Percentiles rank a stretch among this genome's conserved stretches.
Conservation (phyloP, 30 jellyfish, hydroid and myxozoan species). For the Mastigias papua region DNA sequence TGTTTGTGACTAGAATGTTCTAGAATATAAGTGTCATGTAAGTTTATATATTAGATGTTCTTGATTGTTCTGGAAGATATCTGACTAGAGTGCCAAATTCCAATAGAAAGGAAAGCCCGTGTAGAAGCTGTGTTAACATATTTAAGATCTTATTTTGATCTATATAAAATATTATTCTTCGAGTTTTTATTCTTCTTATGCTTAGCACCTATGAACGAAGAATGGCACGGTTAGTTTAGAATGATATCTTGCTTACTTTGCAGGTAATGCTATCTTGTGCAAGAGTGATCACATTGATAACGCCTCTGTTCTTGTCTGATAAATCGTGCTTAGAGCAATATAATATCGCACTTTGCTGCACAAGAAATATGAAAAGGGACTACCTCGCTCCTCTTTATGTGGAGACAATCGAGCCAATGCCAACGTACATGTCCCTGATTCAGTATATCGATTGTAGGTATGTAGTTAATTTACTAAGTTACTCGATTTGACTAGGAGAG, state of each 20-base stretch:
- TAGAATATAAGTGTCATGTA: too few relatives aligned
- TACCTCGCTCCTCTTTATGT: slow-evolving; percentile 89
- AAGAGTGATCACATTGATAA: slow-evolving; percentile 72
- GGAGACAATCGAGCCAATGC: slow-evolving; percentile 71
- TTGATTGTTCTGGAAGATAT: too few relatives aligned
- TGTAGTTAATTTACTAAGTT: neutral
- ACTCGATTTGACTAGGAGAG: too few relatives aligned
- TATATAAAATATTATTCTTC: too few relatives aligned
- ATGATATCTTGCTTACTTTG: neutral
- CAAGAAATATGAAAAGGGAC: slow-evolving; percentile 83
- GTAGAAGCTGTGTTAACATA: too few relatives aligned
- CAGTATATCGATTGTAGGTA: slow-evolving; percentile 94
- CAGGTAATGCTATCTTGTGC: slow-evolving; percentile 92
- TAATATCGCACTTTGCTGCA: slow-evolving; percentile 92
- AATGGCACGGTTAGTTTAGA: neutral
- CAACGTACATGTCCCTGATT: slow-evolving; percentile 90
- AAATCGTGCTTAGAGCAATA: slow-evolving; percentile 84
- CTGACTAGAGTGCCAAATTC: too few relatives aligned
- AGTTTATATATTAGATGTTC: too few relatives aligned
- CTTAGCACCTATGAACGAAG: neutral
- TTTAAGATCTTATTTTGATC: too few relatives aligned
- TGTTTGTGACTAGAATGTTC: too few relatives aligned
- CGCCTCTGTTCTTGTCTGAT: slow-evolving; percentile 71
- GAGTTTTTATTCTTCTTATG: neutral
- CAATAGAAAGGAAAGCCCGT: too few relatives aligned